Evolutionary conservation across 92 coral and sea anemone genomes (phyloP).

Genomic region (Zoanthus sociatus): DNA sequence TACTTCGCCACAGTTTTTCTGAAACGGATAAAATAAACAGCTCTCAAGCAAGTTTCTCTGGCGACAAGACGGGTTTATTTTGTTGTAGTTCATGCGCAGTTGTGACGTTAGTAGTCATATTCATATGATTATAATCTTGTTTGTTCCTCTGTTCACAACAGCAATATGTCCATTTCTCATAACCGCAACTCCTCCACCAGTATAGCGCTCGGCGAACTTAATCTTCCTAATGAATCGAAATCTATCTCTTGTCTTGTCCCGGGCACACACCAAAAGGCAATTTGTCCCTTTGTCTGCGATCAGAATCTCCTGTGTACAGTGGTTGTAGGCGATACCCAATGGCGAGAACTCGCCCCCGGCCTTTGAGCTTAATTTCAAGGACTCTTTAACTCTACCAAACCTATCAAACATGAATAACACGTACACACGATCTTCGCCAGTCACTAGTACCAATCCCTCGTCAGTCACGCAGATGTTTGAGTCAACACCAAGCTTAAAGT

Average conservation of each 20-base stretch:
- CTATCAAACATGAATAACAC: constrained; percentile 56
- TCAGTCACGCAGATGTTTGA: constrained; percentile 70
- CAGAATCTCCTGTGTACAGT: constrained; percentile 63
- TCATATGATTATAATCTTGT: constrained; percentile 35
- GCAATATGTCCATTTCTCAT: constrained; percentile 77
- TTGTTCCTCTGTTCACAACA: constrained; percentile 61
- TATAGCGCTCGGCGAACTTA: constrained; percentile 61
- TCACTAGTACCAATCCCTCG: constrained; percentile 55
- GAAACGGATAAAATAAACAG: no score
- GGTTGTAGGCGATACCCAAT: constrained; percentile 65
- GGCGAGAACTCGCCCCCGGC: constrained; percentile 52
- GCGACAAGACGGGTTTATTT: background rate
- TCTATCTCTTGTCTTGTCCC: constrained; percentile 12
- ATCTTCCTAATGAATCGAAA: constrained; percentile 57
- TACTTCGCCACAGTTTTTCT: no score
- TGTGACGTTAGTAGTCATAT: background rate
- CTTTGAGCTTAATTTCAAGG: constrained; percentile 51
- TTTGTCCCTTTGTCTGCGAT: constrained; percentile 74
- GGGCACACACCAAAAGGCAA: constrained; percentile 61
- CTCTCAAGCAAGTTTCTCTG: no score
- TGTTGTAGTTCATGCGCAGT: background rate
- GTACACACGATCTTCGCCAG: constrained; percentile 58
- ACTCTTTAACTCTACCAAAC: constrained; percentile 46
- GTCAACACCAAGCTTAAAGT: constrained; percentile 54
- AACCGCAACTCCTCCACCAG: constrained; percentile 60